Evolutionary conservation across 2,888 invertebrate species (phyloP).

Genomic region (Limenitis camilla): DNA sequence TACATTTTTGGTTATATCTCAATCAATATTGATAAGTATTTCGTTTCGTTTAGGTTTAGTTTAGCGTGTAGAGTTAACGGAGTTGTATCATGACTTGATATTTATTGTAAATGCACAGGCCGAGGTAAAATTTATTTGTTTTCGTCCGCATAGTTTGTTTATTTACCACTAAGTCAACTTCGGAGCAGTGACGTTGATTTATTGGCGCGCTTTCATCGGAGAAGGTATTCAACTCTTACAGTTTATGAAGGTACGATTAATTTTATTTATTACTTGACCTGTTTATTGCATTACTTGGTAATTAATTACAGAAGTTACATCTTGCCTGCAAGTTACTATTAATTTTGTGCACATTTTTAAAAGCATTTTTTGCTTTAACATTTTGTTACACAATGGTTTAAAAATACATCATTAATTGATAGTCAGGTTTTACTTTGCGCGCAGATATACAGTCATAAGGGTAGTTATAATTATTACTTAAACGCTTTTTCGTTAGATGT

Average conservation of each 20-base stretch:
- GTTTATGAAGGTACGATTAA: constrained; percentile 18
- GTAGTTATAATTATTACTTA: too few species aligned
- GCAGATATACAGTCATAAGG: too few species aligned
- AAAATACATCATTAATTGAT: too few species aligned
- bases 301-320: constrained; percentile 6
- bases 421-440: too few species aligned
- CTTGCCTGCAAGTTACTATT: background rate
- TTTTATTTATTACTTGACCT: constrained; percentile 14
- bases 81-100: constrained; percentile 4
- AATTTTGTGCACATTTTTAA: background rate
- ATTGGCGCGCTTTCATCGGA: constrained; percentile 20
- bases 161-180: constrained; percentile 28
- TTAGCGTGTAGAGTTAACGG: background rate
- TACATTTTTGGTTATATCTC: background rate
- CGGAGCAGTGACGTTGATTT: constrained; percentile 27
- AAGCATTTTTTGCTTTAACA: background rate
- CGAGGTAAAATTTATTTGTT: constrained; percentile 29
- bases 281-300: constrained; percentile 10
- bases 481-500: too few species aligned
- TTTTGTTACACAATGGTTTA: background rate
- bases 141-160: constrained; percentile 29
- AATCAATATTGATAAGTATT: constrained; percentile 9
- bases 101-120: constrained; percentile 21
- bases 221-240: constrained; percentile 18
- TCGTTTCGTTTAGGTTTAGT: constrained; percentile 7